Conservation (phyloP, 2,113 vertebrate genomes). For the Poecilia latipinna region DNA sequence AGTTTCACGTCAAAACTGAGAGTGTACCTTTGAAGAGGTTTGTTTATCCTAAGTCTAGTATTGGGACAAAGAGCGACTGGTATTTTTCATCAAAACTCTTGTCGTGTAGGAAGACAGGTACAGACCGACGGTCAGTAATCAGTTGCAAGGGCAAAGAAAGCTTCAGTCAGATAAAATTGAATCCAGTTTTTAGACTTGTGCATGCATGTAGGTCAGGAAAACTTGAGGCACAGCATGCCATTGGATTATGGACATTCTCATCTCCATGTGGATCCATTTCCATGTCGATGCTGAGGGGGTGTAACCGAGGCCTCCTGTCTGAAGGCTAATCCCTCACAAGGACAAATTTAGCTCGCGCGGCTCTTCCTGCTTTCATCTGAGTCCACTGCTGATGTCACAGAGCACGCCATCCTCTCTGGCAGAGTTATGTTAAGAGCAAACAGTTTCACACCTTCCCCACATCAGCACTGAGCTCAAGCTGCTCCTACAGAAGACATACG, state of each 20-base stretch:
- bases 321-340: conserved; percentile 58
- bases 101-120: conserved; percentile 45
- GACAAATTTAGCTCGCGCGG: conserved; percentile 56
- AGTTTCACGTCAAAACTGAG: neutral
- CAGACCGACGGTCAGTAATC: conserved; percentile 51
- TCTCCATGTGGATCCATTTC: conserved; percentile 32
- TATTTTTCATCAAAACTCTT: conserved; percentile 35
- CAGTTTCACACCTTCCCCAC: conserved; percentile 46
- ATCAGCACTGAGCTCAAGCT: conserved; percentile 8
- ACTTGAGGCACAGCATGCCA: conserved; percentile 20
- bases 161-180: conserved; percentile 38
- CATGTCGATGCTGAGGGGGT: conserved; percentile 49
- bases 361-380: conserved; percentile 61
- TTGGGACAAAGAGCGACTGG: neutral
- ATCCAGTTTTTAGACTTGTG: conserved; percentile 15
- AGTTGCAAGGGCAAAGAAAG: conserved; percentile 17
- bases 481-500: conserved; percentile 3
- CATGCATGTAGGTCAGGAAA: conserved; percentile 50
- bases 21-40: neutral
- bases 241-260: conserved; percentile 32
- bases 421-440: conserved; percentile 48
- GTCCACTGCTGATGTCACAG: conserved; percentile 51
- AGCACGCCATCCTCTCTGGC: conserved; percentile 26
- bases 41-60: conserved; percentile 8
- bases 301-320: conserved; percentile 60